phyloP scores from a whole-genome alignment of 2,888 invertebrate species.

The Odontocolon sp. region DNA sequence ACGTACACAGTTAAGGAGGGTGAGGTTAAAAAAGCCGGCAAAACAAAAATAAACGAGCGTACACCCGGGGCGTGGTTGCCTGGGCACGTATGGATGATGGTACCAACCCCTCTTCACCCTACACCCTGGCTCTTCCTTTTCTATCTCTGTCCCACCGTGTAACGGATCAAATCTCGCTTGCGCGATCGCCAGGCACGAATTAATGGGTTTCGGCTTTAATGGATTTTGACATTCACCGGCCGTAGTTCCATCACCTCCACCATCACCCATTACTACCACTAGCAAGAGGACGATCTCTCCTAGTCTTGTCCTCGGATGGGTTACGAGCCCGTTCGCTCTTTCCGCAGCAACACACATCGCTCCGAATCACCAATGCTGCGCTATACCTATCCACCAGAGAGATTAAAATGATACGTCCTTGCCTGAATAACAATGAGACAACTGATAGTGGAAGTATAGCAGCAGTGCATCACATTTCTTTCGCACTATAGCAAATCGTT shows the following conservation, averaged over 20 bases:
- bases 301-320: neutral
- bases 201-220: slow-evolving; percentile 61
- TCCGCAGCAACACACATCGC: slow-evolving; percentile 9
- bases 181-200: slow-evolving; percentile 55
- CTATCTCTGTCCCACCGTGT: slow-evolving; percentile 21
- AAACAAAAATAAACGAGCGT: slow-evolving; percentile 53
- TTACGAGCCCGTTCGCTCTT: neutral
- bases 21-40: slow-evolving; percentile 32
- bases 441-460: neutral
- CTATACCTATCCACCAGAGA: slow-evolving; percentile 4
- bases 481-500: slow-evolving; percentile 13
- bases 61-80: slow-evolving; percentile 40
- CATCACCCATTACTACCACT: neutral
- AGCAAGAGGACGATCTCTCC: neutral
- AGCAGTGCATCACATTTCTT: neutral
- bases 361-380: neutral
- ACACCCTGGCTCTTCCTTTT: slow-evolving; percentile 12
- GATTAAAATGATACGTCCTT: slow-evolving; percentile 46
- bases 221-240: slow-evolving; percentile 58
- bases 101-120: slow-evolving; percentile 23
- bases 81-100: slow-evolving; percentile 45
- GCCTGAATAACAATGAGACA: slow-evolving; percentile 28
- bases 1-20: neutral
- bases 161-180: slow-evolving; percentile 56
- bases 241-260: slow-evolving; percentile 9